Percentiles rank a stretch among this genome's conserved stretches.
These are phyloP conservation scores for Molossus molossus DNA, from an alignment of 2,797 vertebrate species.

Conservation along the genomic window DNA sequence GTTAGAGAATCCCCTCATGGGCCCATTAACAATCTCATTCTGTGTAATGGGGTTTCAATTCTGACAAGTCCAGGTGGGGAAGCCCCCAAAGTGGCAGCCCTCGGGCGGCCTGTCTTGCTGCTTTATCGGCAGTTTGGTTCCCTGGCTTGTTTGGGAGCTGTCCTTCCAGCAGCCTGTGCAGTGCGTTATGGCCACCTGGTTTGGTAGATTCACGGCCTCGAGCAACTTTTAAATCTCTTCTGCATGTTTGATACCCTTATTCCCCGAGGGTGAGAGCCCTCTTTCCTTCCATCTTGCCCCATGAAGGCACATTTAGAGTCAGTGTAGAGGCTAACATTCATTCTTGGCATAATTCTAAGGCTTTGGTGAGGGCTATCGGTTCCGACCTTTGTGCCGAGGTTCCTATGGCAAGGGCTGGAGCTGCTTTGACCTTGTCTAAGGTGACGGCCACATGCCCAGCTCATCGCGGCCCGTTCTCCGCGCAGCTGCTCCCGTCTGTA, in stretches of 20 bases:
- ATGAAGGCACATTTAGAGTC: neutral
- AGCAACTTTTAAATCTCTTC: neutral
- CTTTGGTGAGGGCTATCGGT: neutral
- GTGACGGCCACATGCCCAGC: neutral
- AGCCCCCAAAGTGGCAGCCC: neutral
- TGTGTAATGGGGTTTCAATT: neutral
- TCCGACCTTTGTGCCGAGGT: neutral
- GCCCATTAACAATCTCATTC: neutral
- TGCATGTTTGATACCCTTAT: neutral
- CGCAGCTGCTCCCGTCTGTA: neutral
- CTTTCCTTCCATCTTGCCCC: neutral
- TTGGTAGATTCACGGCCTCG: neutral
- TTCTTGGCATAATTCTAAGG: neutral
- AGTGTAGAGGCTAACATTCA: neutral
- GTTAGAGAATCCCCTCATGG: neutral
- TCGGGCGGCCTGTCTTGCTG: neutral
- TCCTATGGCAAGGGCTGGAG: too few species aligned
- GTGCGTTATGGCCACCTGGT: neutral
- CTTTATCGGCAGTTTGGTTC: neutral
- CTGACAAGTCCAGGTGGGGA: neutral
- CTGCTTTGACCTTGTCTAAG: neutral
- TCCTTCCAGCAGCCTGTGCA: neutral
- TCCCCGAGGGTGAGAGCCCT: neutral
- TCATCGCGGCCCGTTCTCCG: neutral
- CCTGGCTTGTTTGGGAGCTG: neutral